These are phyloP conservation scores for Coboldia fuscipes DNA, from an alignment of 1,140 invertebrate genomes.

Conservation along the genomic window DNA sequence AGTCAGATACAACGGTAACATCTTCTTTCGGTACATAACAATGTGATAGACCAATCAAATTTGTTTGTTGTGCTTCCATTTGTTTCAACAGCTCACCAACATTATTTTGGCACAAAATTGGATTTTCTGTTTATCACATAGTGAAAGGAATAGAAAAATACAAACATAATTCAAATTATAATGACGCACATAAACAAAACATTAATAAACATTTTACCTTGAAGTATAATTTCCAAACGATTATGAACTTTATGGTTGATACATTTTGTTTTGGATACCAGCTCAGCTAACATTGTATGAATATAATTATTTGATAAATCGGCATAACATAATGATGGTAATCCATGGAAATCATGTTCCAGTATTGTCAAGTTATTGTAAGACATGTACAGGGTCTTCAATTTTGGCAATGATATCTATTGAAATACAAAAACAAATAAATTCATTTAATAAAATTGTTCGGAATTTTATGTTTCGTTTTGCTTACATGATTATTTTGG, in stretches of 20 bases:
- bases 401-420: conserved; percentile 49
- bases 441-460: conserved; percentile 1
- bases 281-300: conserved; percentile 37
- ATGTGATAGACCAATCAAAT: conserved; percentile 33
- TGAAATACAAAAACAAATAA: conserved; percentile 10
- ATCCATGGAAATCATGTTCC: conserved; percentile 55
- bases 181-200: too few species aligned
- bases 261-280: conserved; percentile 56
- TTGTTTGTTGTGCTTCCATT: conserved; percentile 42
- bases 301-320: conserved; percentile 58
- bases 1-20: conserved; percentile 22
- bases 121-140: conserved; percentile 37
- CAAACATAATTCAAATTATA: not conserved
- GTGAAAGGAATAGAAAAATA: not conserved
- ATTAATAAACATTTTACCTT: too few species aligned
- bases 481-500: conserved; percentile 50
- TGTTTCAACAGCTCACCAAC: conserved; percentile 39
- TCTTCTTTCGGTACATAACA: conserved; percentile 29
- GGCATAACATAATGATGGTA: conserved; percentile 52
- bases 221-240: conserved; percentile 50
- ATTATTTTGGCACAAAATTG: conserved; percentile 44
- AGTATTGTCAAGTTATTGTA: conserved; percentile 47
- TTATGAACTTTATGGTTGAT: conserved; percentile 49
- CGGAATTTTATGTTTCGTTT: not conserved
- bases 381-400: conserved; percentile 50